These are phyloP conservation scores for Ceratosolen solmsi DNA, from an alignment of 1,140 invertebrate genomes.

Conservation along the genomic window DNA sequence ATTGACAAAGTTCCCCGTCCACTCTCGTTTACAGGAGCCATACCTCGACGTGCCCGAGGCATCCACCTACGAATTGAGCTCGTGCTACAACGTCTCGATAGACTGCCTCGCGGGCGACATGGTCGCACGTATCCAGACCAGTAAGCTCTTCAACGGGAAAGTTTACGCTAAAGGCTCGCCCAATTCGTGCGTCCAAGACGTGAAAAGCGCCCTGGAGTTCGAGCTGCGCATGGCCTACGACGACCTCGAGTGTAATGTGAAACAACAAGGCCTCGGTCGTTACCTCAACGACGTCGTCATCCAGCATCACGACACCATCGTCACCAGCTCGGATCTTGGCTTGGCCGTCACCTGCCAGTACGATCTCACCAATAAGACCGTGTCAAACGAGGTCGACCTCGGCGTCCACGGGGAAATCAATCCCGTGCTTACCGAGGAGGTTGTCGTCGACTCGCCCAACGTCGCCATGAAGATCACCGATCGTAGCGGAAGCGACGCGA, in stretches of 20 bases:
- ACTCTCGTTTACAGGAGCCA: slow-evolving; percentile 81
- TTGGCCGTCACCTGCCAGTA: slow-evolving; percentile 94
- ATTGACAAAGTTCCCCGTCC: too few species aligned
- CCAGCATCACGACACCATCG: slow-evolving; percentile 95
- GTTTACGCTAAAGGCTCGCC: slow-evolving; percentile 94
- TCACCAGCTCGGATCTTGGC: slow-evolving; percentile 93
- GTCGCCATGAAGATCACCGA: slow-evolving; percentile 96
- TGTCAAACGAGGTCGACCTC: slow-evolving; percentile 92
- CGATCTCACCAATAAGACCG: slow-evolving; percentile 93
- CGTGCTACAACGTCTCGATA: slow-evolving; percentile 95
- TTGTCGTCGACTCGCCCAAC: slow-evolving; percentile 92
- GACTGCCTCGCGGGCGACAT: slow-evolving; percentile 93
- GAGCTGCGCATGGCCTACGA: slow-evolving; percentile 92
- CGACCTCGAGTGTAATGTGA: slow-evolving; percentile 91
- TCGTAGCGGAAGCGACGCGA: slow-evolving; percentile 84
- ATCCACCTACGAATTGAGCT: slow-evolving; percentile 92
- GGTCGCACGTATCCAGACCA: slow-evolving; percentile 92
- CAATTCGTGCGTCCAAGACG: slow-evolving; percentile 91
- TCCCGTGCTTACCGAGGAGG: slow-evolving; percentile 85
- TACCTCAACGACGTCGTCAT: slow-evolving; percentile 93
- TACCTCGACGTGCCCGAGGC: slow-evolving; percentile 92
- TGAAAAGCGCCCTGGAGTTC: slow-evolving; percentile 88
- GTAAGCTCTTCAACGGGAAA: slow-evolving; percentile 93
- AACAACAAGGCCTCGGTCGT: slow-evolving; percentile 86
- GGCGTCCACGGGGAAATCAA: slow-evolving; percentile 90